Conservation (phyloP, 2,113 vertebrate genomes). For the Psettodes erumei region DNA sequence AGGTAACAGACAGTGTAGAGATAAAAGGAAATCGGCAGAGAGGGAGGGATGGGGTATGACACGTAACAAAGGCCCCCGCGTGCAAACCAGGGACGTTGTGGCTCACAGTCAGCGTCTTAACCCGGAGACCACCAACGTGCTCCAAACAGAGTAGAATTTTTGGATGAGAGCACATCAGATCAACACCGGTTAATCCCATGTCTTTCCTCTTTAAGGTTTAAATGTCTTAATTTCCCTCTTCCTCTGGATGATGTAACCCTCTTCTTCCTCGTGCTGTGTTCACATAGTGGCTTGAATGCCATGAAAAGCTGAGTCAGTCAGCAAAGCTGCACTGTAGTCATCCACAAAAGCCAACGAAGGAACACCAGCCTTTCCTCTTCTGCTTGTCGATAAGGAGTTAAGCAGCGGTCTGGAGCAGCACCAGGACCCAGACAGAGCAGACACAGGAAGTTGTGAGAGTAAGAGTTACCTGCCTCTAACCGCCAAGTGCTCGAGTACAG, state of each 20-base stretch:
- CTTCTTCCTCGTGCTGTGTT: not conserved
- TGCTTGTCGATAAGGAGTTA: not conserved
- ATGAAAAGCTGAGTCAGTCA: constrained; percentile 22
- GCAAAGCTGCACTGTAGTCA: constrained; percentile 17
- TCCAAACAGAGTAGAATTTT: not conserved
- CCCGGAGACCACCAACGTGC: too few relatives aligned
- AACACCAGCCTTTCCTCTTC: constrained; percentile 12
- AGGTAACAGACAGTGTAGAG: not conserved
- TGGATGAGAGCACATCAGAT: not conserved
- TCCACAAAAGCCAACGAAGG: constrained; percentile 45
- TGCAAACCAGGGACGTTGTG: not conserved
- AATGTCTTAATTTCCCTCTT: not conserved
- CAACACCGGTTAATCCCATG: not conserved
- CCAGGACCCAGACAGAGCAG: not conserved
- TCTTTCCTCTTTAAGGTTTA: not conserved
- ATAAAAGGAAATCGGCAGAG: not conserved
- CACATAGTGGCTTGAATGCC: constrained; percentile 23
- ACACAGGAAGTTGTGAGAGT: not conserved
- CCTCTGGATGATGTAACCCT: not conserved
- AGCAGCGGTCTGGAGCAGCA: not conserved
- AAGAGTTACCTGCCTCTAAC: not conserved
- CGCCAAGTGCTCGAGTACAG: not conserved
- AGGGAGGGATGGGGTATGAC: not conserved
- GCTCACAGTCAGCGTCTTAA: too few relatives aligned
- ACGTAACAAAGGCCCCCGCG: not conserved